Base-by-base conservation (phyloP, 2,797 vertebrate genomes). In the Oreortyx pictus region DNA sequence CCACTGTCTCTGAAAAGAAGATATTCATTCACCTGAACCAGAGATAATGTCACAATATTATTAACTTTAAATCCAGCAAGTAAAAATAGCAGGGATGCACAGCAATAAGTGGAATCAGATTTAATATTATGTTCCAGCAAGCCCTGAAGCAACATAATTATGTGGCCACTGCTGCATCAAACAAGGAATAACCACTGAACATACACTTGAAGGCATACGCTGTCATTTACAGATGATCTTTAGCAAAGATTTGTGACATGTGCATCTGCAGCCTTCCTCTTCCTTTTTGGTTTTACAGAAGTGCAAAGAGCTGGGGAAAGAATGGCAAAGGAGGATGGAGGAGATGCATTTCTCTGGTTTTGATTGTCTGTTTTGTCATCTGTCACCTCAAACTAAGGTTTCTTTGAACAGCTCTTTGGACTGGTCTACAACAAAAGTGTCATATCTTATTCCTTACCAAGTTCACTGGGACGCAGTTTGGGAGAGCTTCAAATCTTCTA, bases 181-280 rank as follows among this genome's bases (percentile, higher is more conserved):
- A 52, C 37, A 75, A 78, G 54, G 80, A 94, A 39, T 50, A 65
- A 86, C 31, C 59, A 56, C 7, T 13, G 60, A 86, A 50, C n/a
- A 75, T 41, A 41, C 39, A 50, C 60, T 80, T 41, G 44, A 67
- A 84, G 75, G 78, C 64, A 88, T 47, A 84, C 9, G 7, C 39
- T 82, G 75, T 77, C 64, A 57, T 91, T 91, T 91, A 44, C 39
- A 70, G 74, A 84, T 57, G 47, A 13, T 79, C 22, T 88, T 73
- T 60, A 44, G 57, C 7, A 66, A 44, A 73, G 64, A 62, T 79
- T 79, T 78, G 59, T 19, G 74, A 82, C 15, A 29, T 5, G 3
- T 18, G 49, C 49, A n/a, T 44, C 71, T 79, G 43, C 46, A 76
- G 67, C 18, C 27, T 72, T 27, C 31, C 12, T 49, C 61, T 77